These are phyloP conservation scores for Mixornis gularis DNA, from an alignment of 2,113 vertebrate species.

Conservation along the genomic window DNA sequence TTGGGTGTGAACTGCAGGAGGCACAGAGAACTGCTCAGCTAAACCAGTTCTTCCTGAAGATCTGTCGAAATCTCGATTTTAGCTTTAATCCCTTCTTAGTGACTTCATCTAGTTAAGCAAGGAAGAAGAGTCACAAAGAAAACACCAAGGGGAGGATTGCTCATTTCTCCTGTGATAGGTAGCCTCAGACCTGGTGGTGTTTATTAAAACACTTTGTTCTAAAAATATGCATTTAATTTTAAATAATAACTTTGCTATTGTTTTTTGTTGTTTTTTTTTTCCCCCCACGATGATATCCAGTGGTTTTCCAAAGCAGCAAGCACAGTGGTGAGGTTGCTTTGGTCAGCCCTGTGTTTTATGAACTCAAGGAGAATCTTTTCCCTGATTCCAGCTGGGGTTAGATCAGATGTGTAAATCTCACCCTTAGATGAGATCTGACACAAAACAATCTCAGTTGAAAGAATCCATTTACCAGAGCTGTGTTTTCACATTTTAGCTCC, in stretches of 20 bases:
- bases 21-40: not conserved
- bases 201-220: not conserved
- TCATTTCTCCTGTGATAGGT: not conserved
- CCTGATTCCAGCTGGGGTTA: not conserved
- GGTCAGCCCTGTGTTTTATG: not conserved
- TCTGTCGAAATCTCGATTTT: not conserved
- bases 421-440: not conserved
- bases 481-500: not conserved
- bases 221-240: not conserved
- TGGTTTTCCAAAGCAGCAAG: not conserved
- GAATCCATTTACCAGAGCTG: not conserved
- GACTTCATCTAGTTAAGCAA: not conserved
- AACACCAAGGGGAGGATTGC: not conserved
- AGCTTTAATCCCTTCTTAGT: not conserved
- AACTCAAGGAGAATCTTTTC: not conserved
- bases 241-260: not conserved
- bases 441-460: not conserved
- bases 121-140: not conserved
- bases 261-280: not conserved
- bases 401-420: not conserved
- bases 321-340: not conserved
- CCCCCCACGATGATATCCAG: not conserved
- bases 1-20: not conserved
- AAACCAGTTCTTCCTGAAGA: not conserved
- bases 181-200: not conserved